Base-by-base conservation (phyloP, 2,888 invertebrate species). In the Sphaeridia pumilis region DNA sequence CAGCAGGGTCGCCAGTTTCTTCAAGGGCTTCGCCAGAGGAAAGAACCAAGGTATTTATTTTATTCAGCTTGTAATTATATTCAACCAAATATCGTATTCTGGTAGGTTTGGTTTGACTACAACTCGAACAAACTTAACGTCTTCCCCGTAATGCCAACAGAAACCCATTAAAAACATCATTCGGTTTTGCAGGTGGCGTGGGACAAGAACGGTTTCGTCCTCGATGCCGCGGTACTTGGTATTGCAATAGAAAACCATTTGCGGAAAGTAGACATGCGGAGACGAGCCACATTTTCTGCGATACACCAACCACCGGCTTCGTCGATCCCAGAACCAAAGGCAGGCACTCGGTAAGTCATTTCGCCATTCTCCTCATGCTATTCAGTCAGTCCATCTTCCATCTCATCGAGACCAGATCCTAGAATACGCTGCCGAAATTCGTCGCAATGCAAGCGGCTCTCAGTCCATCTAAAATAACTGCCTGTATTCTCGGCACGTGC, bases 201-300 rank as follows among this genome's bases (percentile, higher is more conserved):
- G 59, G 60, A 58, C 48, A 56, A 55, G 46, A 64, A 55, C 42
- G 60, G 61, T 2, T 64, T 61, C 45, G 58, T 64, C 10, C 50
- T 64, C 17, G 63, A 64, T 53, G 60, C 63, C 14, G 60, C 61
- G 2, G 53, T 61, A 17, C 46, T 64, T 14, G 63, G 63, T n/a
- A 60, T 59, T 21, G 63, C 61, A 2, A 64, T 64, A 48, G 63
- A 64, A 46, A 58, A 57, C 48, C 63, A 64, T 46, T 48, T 64
- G 10, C 48, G 60, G 48, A 55, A 60, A 49, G 59, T 52, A 14
- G 61, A 61, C 41, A 58, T 60, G 57, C 54, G 58, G 52, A 48
- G 63, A 24, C 56, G 63, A 43, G 63, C 63, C 12, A 64, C 63
- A 20, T 59, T 61, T 45, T 61, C 63, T 14, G 58, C 63, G 28